A percentile compares a stretch with the other conserved stretches of the same genome.
phyloP scores from a whole-genome alignment of 2,888 invertebrate genomes.

The Osmoderma eremita region DNA sequence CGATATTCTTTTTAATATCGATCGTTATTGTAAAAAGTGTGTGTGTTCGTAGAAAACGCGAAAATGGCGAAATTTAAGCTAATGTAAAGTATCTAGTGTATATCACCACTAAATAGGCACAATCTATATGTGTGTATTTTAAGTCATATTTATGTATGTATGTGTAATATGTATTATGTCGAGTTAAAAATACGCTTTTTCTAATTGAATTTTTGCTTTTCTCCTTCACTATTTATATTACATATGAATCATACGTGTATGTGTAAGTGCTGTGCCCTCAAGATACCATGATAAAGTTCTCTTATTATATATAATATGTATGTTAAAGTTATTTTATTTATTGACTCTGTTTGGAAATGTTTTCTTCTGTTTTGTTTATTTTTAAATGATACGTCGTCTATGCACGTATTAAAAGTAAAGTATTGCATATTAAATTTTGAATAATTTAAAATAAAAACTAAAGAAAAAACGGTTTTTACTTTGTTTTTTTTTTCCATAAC shows the following conservation, averaged over 20 bases:
- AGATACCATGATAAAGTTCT: slow-evolving; percentile 35
- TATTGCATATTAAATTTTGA: too few species aligned
- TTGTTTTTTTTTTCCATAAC: neutral
- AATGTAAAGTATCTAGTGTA: too few species aligned
- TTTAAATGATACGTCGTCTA: neutral
- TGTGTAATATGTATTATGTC: neutral
- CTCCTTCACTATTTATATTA: slow-evolving; percentile 24
- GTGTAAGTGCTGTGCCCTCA: slow-evolving; percentile 27
- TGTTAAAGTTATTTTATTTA: slow-evolving; percentile 18
- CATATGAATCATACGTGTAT: slow-evolving; percentile 24
- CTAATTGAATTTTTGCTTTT: neutral
- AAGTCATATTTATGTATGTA: neutral
- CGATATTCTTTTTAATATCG: slow-evolving; percentile 19
- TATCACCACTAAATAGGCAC: slow-evolving; percentile 35
- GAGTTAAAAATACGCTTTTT: slow-evolving; percentile 34
- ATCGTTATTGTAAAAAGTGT: slow-evolving; percentile 13
- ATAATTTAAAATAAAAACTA: too few species aligned
- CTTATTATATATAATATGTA: slow-evolving; percentile 9
- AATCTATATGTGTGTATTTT: slow-evolving; percentile 29
- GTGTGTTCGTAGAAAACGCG: too few species aligned
- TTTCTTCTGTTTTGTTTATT: neutral
- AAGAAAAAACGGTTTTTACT: neutral
- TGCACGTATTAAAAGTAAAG: neutral
- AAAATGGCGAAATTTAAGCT: too few species aligned
- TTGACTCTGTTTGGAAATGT: slow-evolving; percentile 26